Base-by-base conservation (phyloP, 1,140 invertebrate genomes). In the Philopotamus ludificatus region DNA sequence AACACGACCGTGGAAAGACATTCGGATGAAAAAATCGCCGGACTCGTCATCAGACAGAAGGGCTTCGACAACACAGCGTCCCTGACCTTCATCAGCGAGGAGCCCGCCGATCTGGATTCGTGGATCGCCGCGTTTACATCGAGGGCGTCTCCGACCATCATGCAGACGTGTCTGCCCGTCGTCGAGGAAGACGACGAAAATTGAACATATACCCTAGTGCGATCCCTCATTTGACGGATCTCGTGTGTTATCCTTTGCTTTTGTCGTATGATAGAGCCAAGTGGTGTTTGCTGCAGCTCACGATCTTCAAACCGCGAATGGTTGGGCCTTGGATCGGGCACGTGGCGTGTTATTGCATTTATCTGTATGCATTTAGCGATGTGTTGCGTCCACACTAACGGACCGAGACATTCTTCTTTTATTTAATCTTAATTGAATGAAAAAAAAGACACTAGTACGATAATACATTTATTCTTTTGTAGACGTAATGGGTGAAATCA, bases 71-170 rank as follows among this genome's bases (percentile, higher is more conserved):
- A 83, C 7, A 81, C 84, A 1, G 79, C 85, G 50, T 81, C 81
- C 0, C 74, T 86, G 2, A 86, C 82, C 44, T 87, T 87, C 71
- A 66, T 84, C 62, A 79, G 84, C 54, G 82, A 84, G 44, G 79
- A 82, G 20, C 78, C 81, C 39, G 74, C 83, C 41, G 85, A 87
- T 15, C 71, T 87, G 49, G 85, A 86, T 4, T 80, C 83, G 12
- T 87, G 85, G 85, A 73, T 87, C 15, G 74, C 79, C 0, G 85
- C 85, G 2, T 87, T 87, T 73, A 84, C 84, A 7, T 79, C 81
- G 2, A 72, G 80, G 21, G 73, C 77, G 0, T 81, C 82, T 7
- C 81, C 81, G 2, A 75, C 75, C 7, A 67, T 82, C 9, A 84
- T 84, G 54, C 82, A 83, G 63, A 78, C 80, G 45, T 83, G 83